Evolutionary conservation across 2,888 invertebrate genomes (phyloP), one percentile per base, ranked within the genome.

Genomic region (Volucella zonaria): DNA sequence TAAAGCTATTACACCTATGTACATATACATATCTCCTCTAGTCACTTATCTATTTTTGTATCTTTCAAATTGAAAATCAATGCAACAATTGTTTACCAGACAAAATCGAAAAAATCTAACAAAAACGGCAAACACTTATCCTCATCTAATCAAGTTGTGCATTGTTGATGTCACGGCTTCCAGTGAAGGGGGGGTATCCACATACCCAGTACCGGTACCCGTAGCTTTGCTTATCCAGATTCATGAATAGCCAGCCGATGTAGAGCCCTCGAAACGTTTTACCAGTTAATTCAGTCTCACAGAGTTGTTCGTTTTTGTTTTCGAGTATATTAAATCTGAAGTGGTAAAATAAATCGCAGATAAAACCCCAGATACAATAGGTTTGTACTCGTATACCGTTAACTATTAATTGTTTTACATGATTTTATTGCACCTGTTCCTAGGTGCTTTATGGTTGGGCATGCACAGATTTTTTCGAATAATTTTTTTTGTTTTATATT

Each of bases 271-370:
- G 66, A 79, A 73, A 79, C 15, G 31, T 6, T 58, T 43, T 47
- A 14, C 56, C 38, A 74, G 40, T 40, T 61, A 77, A 51, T 64
- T 71, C 51, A 66, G 71, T 52, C 56, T 49, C 59, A 79, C 58
- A 79, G 64, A 78, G 70, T 31, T 31, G 31, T 31, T 31, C 31
- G 31, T 31, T 31, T 31, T 31, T 31, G 31, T 77, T 71, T 58
- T 71, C 58, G 66, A 79, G 78, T 73, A 66, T 79, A 79, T 73
- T 66, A 79, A 71, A n/a, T 66, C 51, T 79, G 66, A 79, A 79
- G 78, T 79, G 78, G 78, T 52, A 42, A 64, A 31, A 40, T 64
- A 79, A 79, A 79, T 79, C 78, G 78, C 78, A 71, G 78, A 79
- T 79, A 79, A 79, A 79, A 59, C 71, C 54, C 52, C 56, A 18